phyloP scores from a whole-genome alignment of 2,113 vertebrate species.

The Sceloporus undulatus region DNA sequence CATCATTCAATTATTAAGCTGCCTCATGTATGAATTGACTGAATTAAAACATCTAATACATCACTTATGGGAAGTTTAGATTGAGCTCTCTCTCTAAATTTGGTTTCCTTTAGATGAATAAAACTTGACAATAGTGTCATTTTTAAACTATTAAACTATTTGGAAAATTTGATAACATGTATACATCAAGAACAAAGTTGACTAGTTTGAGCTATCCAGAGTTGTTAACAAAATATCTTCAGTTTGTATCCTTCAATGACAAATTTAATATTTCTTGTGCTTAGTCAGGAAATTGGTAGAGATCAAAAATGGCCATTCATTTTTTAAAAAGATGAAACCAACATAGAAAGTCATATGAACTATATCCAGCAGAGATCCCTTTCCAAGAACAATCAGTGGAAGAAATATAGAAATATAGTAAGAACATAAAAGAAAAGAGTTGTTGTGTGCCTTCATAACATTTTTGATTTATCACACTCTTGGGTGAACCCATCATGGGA shows the following conservation, averaged over 20 bases:
- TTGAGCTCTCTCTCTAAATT: background rate
- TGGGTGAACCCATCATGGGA: no score
- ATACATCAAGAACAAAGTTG: background rate
- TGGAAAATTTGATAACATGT: background rate
- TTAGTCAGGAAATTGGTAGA: background rate
- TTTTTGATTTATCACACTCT: no score
- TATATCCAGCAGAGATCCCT: no score
- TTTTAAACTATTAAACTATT: background rate
- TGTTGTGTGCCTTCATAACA: no score
- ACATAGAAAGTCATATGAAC: no score
- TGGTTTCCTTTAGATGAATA: background rate
- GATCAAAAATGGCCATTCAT: background rate
- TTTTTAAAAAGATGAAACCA: no score
- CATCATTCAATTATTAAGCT: slow-evolving; percentile 34
- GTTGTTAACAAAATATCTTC: background rate
- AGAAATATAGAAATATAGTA: no score
- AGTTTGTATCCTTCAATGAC: background rate
- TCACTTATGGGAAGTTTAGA: slow-evolving; percentile 8
- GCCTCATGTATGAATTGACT: slow-evolving; percentile 22
- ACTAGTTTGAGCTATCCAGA: background rate
- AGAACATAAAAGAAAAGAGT: no score
- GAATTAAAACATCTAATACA: slow-evolving; percentile 27
- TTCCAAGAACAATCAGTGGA: no score
- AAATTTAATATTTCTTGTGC: background rate
- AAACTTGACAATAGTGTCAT: slow-evolving; percentile 1